Evolutionary conservation across 1,140 invertebrate species (phyloP), one percentile per base, ranked within the genome.

Genomic region (Agrilus planipennis): DNA sequence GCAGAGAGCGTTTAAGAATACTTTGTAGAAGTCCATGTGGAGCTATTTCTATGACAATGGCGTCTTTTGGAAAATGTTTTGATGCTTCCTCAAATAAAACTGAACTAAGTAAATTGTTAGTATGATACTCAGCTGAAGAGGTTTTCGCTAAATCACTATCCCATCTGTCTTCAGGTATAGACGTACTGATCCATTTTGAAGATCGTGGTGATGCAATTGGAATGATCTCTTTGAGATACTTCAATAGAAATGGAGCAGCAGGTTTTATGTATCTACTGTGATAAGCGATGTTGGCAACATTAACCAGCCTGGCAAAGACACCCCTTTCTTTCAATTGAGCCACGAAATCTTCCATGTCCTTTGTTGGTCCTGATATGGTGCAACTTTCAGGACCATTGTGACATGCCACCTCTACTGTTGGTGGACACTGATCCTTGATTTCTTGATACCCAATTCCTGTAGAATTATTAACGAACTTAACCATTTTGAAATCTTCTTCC

Each of bases 91-190:
- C 81, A 54, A 94, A 94, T 1, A 89, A 63, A 0, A 94, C 89
- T 14, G 85, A 77, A 47, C 63, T 79, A 28, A 91, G 61, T 4
- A 94, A 64, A 61, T 95, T 96, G 57, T 95, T 93, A 0, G 89
- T 89, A 54, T 91, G 87, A 57, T 97, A 97, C 50, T 89, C 85
- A 3, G 90, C 80, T 0, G 88, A 93, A 0, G 80, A 90, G 9
- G 74, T 55, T 39, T 75, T 68, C 1, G 80, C 77, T 4, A 74
- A 59, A 0, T 77, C 58, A 3, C 73, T 67, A n/a, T 76, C 71
- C 90, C 89, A 93, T 17, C 67, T 58, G n/a, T 76, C 51, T 53
- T 88, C 78, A 0, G 79, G 76, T 16, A 91, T 76, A 0, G 89
- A 94, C 0, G 87, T 81, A 49, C 85, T 89, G 0, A 94, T 61